Percentiles rank a stretch among this genome's conserved stretches.
Conservation (phyloP, 2,888 invertebrate species). For the Trissolcus japonicus region DNA sequence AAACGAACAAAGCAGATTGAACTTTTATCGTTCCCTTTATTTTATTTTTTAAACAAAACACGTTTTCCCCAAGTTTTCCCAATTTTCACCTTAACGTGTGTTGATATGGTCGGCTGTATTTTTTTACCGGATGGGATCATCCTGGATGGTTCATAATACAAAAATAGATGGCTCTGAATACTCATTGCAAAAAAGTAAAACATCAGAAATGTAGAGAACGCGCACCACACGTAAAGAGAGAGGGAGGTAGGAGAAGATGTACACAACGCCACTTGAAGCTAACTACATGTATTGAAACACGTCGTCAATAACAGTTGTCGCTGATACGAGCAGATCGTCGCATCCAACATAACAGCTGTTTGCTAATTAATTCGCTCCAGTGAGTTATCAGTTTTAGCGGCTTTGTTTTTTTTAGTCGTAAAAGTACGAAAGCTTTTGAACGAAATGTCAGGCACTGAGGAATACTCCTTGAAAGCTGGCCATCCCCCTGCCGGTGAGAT, state of each 20-base stretch:
- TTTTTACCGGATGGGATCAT: too few species aligned
- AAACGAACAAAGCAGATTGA: too few species aligned
- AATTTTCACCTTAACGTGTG: too few species aligned
- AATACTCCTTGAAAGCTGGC: conserved; percentile 87
- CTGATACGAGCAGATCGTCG: conserved; percentile 4
- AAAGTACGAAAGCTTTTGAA: not conserved
- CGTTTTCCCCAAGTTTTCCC: too few species aligned
- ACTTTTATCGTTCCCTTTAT: too few species aligned
- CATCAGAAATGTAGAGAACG: too few species aligned
- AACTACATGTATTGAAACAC: conserved; percentile 26
- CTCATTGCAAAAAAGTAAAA: too few species aligned
- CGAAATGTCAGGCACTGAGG: conserved; percentile 81
- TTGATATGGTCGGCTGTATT: too few species aligned
- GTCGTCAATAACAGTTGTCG: conserved; percentile 27
- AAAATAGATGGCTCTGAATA: too few species aligned
- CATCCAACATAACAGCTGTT: conserved; percentile 34
- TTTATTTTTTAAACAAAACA: too few species aligned
- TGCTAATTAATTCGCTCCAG: not conserved
- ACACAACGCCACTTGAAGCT: conserved; percentile 36
- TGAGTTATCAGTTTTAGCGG: not conserved
- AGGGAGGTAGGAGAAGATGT: conserved; percentile 10
- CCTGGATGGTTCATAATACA: too few species aligned
- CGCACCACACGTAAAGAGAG: conserved; percentile 8
- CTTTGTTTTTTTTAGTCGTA: not conserved
- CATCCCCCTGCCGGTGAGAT: conserved; percentile 92